Base-by-base conservation (phyloP, 2,113 vertebrate species). In the Sapayoa aenigma region DNA sequence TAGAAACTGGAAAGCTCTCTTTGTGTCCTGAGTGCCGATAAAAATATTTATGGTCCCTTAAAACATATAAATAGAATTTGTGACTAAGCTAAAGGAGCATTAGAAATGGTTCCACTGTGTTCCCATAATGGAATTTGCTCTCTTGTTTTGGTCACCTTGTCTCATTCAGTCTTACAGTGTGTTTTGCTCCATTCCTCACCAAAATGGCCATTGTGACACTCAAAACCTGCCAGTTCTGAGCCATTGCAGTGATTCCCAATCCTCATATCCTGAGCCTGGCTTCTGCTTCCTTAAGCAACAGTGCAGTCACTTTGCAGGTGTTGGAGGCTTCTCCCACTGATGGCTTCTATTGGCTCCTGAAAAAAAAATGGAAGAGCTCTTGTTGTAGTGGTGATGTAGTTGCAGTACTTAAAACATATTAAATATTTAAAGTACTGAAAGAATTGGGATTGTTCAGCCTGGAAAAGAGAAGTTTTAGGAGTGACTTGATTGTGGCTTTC, bases 231-330 rank as follows among this genome's bases (percentile, higher is more conserved):
- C 66, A 86, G 23, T 60, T 56, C 62, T 66, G 60, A 63, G 24
- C 84, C 15, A 5, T 31, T 89, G 56, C 84, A 33, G 93, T 92
- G 94, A 95, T 94, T 97, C 94, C 94, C 11, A 81, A 3, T 84
- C 66, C 87, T 94, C 75, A 96, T 75, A 96, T 95, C 90, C 87
- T 9, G 0, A 14, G 74, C 90, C 94, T 41, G 46, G 90, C 78
- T 95, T 88, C 83, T 75, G 59, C 75, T 94, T 94, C 90, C 89
- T 68, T 65, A 82, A 94, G 90, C 74, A 84, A 17, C 52, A 87
- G 21, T 46, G 52, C 77, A 86, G 88, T 84, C 42, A 87, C 93
- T 96, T 89, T 93, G 91, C 95, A 97, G 96, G 86, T 97, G 80
- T 66, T 88, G 80, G 94, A 96, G 76, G 31, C 50, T 58, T 82